Base-by-base conservation (phyloP, 2,888 invertebrate species). In the Drosophila mulleri region DNA sequence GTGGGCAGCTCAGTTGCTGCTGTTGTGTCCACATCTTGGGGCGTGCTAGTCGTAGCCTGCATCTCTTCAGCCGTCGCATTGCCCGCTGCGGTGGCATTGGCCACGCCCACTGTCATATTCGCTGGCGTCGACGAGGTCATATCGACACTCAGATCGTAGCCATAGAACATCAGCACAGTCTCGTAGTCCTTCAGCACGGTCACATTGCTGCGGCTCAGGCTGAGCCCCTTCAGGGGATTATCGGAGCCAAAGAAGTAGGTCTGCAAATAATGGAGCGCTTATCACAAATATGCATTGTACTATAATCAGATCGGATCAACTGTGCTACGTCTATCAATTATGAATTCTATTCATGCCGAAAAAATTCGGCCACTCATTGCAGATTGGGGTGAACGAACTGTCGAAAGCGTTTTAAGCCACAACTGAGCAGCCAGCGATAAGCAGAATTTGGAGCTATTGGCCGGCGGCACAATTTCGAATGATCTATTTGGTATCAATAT, bases 171-270 rank as follows among this genome's bases (percentile, higher is more conserved):
- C 41, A 97, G 91, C 56, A 96, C 94, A 42, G 95, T 94, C 91
- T 96, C 95, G 89, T 96, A 97, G 73, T 95, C 95, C n/a, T 95
- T 94, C 42, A 95, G 95, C 53, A 97, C 94, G 7, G 95, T 95
- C 0, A 97, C 96, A 89, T 96, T 96, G 85, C 96, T 96, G 73
- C 96, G 95, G 92, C 96, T 97, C 45, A 97, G 93, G 11, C 96
- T 96, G 67, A 97, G 93, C 1, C 97, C 97, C 16, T 96, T 96
- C 3, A 97, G 93, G 75, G 97, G 97, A 44, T 97, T 97, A 90
- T 97, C 96, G 84, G 95, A 95, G 20, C 96, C 96, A 69, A 96
- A 96, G 87, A 97, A 96, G 91, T 97, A 97, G 57, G 96, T 97
- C 97, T 96, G 94, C 70, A 94, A 73, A 26, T 29, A 54, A 39